Conservation (phyloP, 2,113 vertebrate genomes). For the Podarcis muralis region DNA sequence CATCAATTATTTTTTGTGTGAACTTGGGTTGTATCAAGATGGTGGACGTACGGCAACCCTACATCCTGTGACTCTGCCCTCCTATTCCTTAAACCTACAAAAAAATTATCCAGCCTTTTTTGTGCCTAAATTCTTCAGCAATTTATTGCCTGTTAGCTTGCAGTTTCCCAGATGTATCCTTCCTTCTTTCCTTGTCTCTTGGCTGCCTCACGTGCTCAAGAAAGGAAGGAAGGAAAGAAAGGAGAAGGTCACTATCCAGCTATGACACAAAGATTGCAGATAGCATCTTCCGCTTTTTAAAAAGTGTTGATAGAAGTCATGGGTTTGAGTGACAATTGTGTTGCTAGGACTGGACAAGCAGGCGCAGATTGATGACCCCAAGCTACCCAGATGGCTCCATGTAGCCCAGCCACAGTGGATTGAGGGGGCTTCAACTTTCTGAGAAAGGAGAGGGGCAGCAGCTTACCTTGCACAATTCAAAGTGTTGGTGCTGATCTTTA, state of each 20-base stretch:
- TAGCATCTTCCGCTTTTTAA: not conserved
- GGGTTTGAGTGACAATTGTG: not conserved
- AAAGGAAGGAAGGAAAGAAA: too few species aligned
- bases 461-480: too few species aligned
- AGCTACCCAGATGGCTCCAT: too few species aligned
- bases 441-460: too few species aligned
- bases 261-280: not conserved
- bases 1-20: too few species aligned
- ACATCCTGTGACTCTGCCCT: not conserved
- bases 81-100: not conserved
- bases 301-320: not conserved
- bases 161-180: not conserved
- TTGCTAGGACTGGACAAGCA: not conserved
- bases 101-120: too few species aligned
- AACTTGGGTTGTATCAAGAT: too few species aligned
- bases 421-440: too few species aligned
- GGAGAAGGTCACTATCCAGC: not conserved
- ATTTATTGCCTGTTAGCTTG: not conserved
- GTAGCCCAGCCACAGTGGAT: too few species aligned
- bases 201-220: not conserved
- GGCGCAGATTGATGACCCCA: too few species aligned
- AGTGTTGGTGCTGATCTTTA: too few species aligned
- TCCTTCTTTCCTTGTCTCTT: not conserved
- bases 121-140: not conserved
- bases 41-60: too few species aligned